Percentiles rank a stretch among this genome's conserved stretches.
These are phyloP conservation scores for Limnephilus auricula DNA, from an alignment of 2,888 invertebrate species.

Conservation along the genomic window DNA sequence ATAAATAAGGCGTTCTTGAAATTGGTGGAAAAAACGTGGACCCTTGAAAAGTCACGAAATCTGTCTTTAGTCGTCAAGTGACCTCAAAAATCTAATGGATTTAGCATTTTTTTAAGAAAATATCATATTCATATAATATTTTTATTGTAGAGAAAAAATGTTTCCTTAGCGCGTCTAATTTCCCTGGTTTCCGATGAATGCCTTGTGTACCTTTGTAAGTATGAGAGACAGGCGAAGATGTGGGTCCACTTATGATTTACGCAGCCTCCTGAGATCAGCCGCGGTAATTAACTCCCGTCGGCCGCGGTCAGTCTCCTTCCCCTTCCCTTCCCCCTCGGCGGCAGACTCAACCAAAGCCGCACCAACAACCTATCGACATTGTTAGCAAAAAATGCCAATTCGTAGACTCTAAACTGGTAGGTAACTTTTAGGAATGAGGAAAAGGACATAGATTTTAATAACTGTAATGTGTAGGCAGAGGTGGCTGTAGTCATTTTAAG, in stretches of 20 bases:
- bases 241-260: constrained; percentile 63
- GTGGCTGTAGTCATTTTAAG: too few relatives aligned
- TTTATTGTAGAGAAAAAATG: neutral
- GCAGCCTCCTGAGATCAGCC: constrained; percentile 50
- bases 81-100: too few relatives aligned
- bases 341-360: constrained; percentile 46
- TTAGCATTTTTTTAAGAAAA: neutral
- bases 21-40: too few relatives aligned
- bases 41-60: too few relatives aligned
- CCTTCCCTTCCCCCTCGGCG: constrained; percentile 15
- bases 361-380: constrained; percentile 47
- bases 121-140: neutral
- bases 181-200: neutral
- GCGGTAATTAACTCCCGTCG: constrained; percentile 57
- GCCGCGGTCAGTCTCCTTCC: neutral
- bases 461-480: too few relatives aligned
- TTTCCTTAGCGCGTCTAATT: neutral
- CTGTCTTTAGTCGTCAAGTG: too few relatives aligned
- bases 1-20: too few relatives aligned
- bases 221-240: constrained; percentile 40
- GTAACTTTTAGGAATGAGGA: neutral
- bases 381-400: neutral
- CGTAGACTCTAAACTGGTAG: neutral
- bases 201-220: neutral
- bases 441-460: neutral